phyloP scores from a whole-genome alignment of 2,888 invertebrate species.

The Drosophila paracracens region DNA sequence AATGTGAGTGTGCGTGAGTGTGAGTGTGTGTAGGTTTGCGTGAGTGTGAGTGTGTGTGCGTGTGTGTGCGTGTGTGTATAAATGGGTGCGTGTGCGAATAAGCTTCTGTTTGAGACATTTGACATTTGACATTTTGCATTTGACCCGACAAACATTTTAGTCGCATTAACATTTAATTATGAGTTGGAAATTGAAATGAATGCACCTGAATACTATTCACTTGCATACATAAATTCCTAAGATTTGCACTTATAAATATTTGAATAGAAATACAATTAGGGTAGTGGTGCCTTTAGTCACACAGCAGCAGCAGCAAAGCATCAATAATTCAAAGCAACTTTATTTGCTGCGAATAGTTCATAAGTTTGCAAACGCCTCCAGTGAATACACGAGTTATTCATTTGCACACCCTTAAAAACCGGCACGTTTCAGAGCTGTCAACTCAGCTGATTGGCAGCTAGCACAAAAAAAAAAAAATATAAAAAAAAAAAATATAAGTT shows the following conservation, averaged over 20 bases:
- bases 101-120: slow-evolving; percentile 11
- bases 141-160: slow-evolving; percentile 7
- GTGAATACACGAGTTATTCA: slow-evolving; percentile 36
- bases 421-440: slow-evolving; percentile 36
- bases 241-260: slow-evolving; percentile 1
- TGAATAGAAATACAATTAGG: slow-evolving; percentile 2
- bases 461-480: background rate
- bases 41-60: slow-evolving; percentile 4
- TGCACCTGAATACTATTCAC: slow-evolving; percentile 26
- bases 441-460: slow-evolving; percentile 38
- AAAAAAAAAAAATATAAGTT: background rate
- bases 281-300: background rate
- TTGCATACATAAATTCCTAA: background rate
- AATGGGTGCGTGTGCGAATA: slow-evolving; percentile 6
- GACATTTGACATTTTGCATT: slow-evolving; percentile 22
- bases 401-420: slow-evolving; percentile 2
- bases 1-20: background rate
- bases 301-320: background rate
- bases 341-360: background rate
- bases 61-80: slow-evolving; percentile 7
- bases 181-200: slow-evolving; percentile 13
- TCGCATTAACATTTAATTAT: slow-evolving; percentile 8
- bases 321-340: background rate
- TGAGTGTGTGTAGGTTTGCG: slow-evolving; percentile 3
- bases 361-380: slow-evolving; percentile 2